Base-by-base conservation (phyloP, 2,888 invertebrate genomes). In the Cactoblastis cactorum region DNA sequence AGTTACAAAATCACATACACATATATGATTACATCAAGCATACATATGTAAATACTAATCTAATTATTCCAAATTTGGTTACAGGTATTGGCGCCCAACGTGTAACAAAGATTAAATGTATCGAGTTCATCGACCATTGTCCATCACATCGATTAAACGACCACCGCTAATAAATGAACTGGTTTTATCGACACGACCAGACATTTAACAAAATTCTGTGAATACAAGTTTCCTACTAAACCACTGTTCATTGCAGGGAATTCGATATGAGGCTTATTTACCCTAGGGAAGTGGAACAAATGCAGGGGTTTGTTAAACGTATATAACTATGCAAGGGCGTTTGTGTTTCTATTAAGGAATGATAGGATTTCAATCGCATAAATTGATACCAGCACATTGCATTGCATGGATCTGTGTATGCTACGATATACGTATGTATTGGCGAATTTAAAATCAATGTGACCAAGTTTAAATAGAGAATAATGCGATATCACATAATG, bases 1-100 rank as follows among this genome's bases (percentile, higher is more conserved):
- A 2, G 5, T 28, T 28, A 8, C 1, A n/a, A 1, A 28, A 28
- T 28, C 1, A 28, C 12, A 12, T 14, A n/a, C 34, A 35, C n/a
- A n/a, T n/a, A n/a, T n/a, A 4, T 2, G 9, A 28, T 28, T 2
- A 28, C 12, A 12, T 14, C 34, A 35, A 35, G 3, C n/a, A 35
- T 3, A 14, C 14, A 14, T 4, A 6, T n/a, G n/a, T n/a, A 6
- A 14, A 6, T 14, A n/a, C 14, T 5, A 35, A 14, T 14, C 1
- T 3, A 35, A 35, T 35, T 2, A 35, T n/a, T n/a, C 14, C 2
- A 14, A 4, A 15, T 5, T 37, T 22, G 5, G 3, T 3, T 39
- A n/a, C 34, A 50, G n/a, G 34, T 50, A 48, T 43, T 62, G 61
- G 60, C 63, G 61, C 62, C 61, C 62, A 59, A 53, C 57, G 48